phyloP scores from a whole-genome alignment of 2,113 vertebrate species.

The Morone chrysops region DNA sequence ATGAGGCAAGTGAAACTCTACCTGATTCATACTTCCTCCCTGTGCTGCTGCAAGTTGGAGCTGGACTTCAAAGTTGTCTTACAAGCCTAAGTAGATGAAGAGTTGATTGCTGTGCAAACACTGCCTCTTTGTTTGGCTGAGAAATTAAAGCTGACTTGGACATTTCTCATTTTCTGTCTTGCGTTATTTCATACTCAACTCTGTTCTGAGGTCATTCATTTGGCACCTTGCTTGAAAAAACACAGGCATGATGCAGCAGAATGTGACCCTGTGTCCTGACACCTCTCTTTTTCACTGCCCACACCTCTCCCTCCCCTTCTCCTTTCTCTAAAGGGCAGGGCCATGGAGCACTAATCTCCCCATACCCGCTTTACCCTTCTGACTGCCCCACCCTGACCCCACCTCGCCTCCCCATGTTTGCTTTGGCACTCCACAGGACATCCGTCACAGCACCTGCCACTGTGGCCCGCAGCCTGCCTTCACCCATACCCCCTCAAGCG shows the following conservation, averaged over 20 bases:
- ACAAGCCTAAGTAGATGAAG: conserved; percentile 28
- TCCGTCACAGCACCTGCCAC: conserved; percentile 83
- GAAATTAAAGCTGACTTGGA: conserved; percentile 29
- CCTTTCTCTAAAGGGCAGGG: conserved; percentile 61
- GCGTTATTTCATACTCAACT: conserved; percentile 26
- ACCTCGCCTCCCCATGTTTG: conserved; percentile 73
- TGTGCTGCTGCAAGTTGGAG: conserved; percentile 51
- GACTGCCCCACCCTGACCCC: conserved; percentile 71
- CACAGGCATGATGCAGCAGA: conserved; percentile 65
- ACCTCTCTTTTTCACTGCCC: conserved; percentile 51
- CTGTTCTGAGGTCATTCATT: conserved; percentile 30
- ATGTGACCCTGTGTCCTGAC: conserved; percentile 62
- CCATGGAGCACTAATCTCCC: conserved; percentile 69
- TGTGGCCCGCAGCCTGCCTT: conserved; percentile 61
- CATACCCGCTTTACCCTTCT: conserved; percentile 58
- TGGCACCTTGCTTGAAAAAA: conserved; percentile 22
- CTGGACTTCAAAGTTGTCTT: conserved; percentile 64
- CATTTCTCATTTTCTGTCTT: conserved; percentile 21
- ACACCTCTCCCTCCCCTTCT: conserved; percentile 15
- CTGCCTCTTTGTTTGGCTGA: conserved; percentile 22
- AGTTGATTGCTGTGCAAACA: conserved; percentile 25
- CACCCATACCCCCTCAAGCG: conserved; percentile 58
- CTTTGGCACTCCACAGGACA: conserved; percentile 75
- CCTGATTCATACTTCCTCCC: conserved; percentile 69
- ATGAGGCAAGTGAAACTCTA: conserved; percentile 76